A percentile compares a stretch with the other conserved stretches of the same genome.
These are phyloP conservation scores for Chiloscyllium punctatum DNA, from an alignment of 2,797 vertebrate species.

Conservation along the genomic window DNA sequence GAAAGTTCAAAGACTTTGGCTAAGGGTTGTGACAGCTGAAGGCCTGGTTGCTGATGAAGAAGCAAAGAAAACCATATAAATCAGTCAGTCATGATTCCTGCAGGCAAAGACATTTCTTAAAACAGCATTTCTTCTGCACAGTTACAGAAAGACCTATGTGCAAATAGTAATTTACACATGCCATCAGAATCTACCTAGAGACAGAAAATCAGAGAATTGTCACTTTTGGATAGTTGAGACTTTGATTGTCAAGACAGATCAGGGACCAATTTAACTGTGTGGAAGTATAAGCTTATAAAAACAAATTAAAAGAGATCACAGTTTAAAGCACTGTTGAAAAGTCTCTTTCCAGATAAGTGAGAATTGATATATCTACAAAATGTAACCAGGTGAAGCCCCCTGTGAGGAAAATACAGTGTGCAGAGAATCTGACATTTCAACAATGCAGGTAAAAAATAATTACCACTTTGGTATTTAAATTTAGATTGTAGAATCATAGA, in stretches of 20 bases:
- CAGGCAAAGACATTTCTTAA: neutral
- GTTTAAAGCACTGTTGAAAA: neutral
- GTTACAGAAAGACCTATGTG: neutral
- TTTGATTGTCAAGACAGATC: neutral
- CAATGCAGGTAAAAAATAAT: too few relatives aligned
- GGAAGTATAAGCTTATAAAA: neutral
- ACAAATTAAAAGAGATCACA: neutral
- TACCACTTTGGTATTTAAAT: neutral
- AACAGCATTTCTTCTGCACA: neutral
- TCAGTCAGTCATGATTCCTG: neutral
- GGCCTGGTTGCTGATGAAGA: too few relatives aligned
- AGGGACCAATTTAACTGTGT: neutral
- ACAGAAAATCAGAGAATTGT: neutral
- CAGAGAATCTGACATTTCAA: neutral
- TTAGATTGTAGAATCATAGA: neutral
- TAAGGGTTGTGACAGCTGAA: neutral
- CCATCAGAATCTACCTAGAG: neutral
- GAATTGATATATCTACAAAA: neutral
- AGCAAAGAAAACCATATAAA: neutral
- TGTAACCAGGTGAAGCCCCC: neutral
- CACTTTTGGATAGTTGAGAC: neutral
- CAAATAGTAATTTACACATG: neutral
- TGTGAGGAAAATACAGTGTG: neutral
- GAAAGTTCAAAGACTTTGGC: neutral
- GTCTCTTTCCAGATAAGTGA: neutral